These are phyloP conservation scores for Esox masquinongy DNA, from an alignment of 2,797 vertebrate genomes.

Conservation along the genomic window DNA sequence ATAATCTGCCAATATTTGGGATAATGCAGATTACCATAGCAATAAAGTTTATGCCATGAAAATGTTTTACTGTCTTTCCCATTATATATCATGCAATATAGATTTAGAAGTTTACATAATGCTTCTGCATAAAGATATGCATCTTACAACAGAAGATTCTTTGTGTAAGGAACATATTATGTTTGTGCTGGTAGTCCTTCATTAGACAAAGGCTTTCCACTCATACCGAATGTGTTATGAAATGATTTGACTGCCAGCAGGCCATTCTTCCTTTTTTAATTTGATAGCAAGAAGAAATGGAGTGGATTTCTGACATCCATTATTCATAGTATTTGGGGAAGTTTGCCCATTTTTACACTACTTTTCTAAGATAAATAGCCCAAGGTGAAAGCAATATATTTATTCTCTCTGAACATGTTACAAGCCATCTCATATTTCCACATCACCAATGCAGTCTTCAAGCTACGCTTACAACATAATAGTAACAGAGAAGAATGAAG, in stretches of 20 bases:
- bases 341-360: background rate
- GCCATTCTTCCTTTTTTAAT: background rate
- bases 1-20: background rate
- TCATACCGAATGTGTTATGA: background rate
- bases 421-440: background rate
- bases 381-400: background rate
- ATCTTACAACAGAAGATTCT: background rate
- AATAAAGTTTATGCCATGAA: background rate
- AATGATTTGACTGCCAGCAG: background rate
- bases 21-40: background rate
- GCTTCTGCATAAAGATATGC: background rate
- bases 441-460: background rate
- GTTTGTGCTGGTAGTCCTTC: background rate
- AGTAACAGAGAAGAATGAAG: background rate
- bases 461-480: background rate
- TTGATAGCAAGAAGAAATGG: conserved; percentile 8
- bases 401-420: background rate
- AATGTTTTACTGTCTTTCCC: background rate
- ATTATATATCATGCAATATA: background rate
- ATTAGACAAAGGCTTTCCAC: background rate
- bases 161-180: background rate
- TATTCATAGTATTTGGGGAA: conserved; percentile 34
- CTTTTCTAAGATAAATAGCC: background rate
- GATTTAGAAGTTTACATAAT: background rate
- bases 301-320: conserved; percentile 27